Conservation (phyloP, 2,888 invertebrate species). For the Philereme transversata region DNA sequence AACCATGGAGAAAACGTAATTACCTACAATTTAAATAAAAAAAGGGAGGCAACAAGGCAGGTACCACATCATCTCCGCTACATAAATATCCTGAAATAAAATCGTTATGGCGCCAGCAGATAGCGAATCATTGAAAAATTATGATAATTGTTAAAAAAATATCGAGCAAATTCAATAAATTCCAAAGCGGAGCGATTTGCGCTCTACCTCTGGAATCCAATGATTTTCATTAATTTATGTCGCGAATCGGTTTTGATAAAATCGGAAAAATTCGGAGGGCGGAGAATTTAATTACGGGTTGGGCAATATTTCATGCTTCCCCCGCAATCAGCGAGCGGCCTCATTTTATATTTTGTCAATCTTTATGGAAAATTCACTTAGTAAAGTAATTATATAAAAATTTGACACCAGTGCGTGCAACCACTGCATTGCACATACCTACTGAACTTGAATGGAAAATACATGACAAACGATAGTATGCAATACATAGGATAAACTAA, state of each 20-base stretch:
- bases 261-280: conserved; percentile 44
- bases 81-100: conserved; percentile 31
- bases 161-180: conserved; percentile 60
- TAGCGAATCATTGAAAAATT: conserved; percentile 75
- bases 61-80: conserved; percentile 23
- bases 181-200: conserved; percentile 47
- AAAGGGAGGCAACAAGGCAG: conserved; percentile 10
- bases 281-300: conserved; percentile 40
- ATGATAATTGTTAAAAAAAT: conserved; percentile 69
- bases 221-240: conserved; percentile 62
- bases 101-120: conserved; percentile 48
- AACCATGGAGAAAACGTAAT: no score
- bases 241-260: conserved; percentile 50
- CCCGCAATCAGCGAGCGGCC: conserved; percentile 26
- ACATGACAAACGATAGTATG: no score
- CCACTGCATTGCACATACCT: no score
- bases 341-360: conserved; percentile 10
- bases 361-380: not conserved
- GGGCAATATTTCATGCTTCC: conserved; percentile 31
- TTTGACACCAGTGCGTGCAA: no score
- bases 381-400: not conserved
- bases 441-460: no score
- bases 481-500: no score
- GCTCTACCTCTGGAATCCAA: conserved; percentile 41
- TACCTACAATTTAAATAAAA: no score